phyloP scores from a whole-genome alignment of 37 sponge, comb jelly and placozoan species.

The Beroe ovata region DNA sequence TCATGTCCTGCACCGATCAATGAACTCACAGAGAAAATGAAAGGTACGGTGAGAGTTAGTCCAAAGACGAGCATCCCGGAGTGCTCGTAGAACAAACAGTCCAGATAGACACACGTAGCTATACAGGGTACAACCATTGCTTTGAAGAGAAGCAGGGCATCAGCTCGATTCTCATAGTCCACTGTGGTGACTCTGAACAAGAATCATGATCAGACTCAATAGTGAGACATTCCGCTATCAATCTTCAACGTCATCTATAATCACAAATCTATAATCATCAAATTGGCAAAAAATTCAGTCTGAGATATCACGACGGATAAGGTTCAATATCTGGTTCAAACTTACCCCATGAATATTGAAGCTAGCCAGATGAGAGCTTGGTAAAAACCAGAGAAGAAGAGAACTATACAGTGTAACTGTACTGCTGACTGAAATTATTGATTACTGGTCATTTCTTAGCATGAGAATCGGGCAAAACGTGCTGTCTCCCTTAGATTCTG shows the following conservation, averaged over 20 bases:
- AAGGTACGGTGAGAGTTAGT: slow-evolving; percentile 5
- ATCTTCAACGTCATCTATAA: too few relatives aligned
- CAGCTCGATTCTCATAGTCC: background rate
- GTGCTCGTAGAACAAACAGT: slow-evolving; percentile 1
- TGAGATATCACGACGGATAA: too few relatives aligned
- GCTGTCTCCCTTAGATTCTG: too few relatives aligned
- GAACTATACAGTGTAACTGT: slow-evolving; percentile 26
- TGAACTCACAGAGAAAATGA: slow-evolving; percentile 31
- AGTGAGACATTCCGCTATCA: too few relatives aligned
- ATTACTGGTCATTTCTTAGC: too few relatives aligned
- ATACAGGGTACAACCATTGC: slow-evolving; percentile 31
- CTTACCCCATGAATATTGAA: slow-evolving; percentile 23
- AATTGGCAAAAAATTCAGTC: too few relatives aligned
- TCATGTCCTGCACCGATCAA: too few relatives aligned
- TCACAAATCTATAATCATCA: too few relatives aligned
- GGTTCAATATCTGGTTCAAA: too few relatives aligned
- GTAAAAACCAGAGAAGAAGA: slow-evolving; percentile 43
- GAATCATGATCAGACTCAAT: background rate
- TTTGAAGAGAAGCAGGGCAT: slow-evolving; percentile 48
- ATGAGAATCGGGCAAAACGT: too few relatives aligned
- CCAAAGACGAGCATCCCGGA: background rate
- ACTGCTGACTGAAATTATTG: slow-evolving; percentile 27
- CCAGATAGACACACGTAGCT: background rate
- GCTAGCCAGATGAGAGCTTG: slow-evolving; percentile 46
- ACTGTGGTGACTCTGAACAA: slow-evolving; percentile 53